These are phyloP conservation scores for Melanophora roralis DNA, from an alignment of 2,888 invertebrate genomes.

Conservation along the genomic window DNA sequence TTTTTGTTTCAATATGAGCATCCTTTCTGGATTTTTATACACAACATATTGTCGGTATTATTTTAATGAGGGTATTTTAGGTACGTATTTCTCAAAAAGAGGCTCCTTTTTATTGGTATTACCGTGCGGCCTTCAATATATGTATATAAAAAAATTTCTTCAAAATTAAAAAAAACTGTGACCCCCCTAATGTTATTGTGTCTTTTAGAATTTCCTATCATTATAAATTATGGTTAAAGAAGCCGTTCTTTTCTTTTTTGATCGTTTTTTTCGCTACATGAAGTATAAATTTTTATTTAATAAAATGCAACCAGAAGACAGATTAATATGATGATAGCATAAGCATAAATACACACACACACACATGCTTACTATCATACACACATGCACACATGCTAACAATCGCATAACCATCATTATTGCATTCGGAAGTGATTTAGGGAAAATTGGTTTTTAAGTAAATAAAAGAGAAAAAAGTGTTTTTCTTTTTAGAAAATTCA, in stretches of 20 bases:
- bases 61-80: no score
- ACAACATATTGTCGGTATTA: no score
- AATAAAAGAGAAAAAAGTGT: conserved; percentile 67
- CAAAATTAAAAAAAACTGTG: no score
- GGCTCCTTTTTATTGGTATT: no score
- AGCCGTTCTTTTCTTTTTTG: background rate
- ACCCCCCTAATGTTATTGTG: background rate
- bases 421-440: conserved; percentile 74
- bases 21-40: no score
- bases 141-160: no score
- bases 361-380: conserved; percentile 8
- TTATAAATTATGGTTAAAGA: background rate
- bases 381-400: background rate
- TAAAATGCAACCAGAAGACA: conserved; percentile 1
- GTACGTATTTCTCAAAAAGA: no score
- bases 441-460: conserved; percentile 76
- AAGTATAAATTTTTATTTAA: background rate
- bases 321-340: conserved; percentile 1
- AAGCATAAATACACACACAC: background rate
- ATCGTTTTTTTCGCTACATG: background rate
- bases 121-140: no score
- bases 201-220: background rate
- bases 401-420: conserved; percentile 55
- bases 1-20: no score
- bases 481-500: conserved; percentile 19